Percentiles rank a stretch among this genome's conserved stretches.
Evolutionary conservation across 2,888 invertebrate genomes (phyloP).

Genomic region (Candidula unifasciata): DNA sequence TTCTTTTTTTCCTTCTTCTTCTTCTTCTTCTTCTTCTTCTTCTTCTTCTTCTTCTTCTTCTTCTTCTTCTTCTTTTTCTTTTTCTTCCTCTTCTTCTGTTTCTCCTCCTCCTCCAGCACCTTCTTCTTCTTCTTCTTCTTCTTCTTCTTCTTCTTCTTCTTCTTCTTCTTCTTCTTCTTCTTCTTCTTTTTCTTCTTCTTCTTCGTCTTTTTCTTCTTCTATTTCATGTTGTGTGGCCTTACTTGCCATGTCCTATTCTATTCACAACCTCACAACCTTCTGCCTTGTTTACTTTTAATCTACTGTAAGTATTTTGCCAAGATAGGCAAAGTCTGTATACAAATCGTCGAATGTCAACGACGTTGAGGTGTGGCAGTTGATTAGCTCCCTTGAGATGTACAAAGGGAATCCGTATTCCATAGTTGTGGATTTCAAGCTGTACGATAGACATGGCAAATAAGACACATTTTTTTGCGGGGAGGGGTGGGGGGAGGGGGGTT

Average conservation of each 20-base stretch:
- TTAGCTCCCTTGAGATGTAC: too few species aligned
- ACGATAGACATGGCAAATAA: too few species aligned
- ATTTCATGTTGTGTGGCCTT: background rate
- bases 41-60: slow-evolving; percentile 7
- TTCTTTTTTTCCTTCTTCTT: slow-evolving; percentile 7
- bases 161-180: background rate
- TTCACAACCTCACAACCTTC: background rate
- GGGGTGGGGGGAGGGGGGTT: too few species aligned
- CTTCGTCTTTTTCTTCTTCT: too few species aligned
- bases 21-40: slow-evolving; percentile 17
- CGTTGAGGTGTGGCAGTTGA: too few species aligned
- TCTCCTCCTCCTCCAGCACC: background rate
- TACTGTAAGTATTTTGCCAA: too few species aligned
- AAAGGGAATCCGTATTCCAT: too few species aligned
- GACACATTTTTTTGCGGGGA: too few species aligned
- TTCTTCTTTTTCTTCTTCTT: too few species aligned
- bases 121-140: slow-evolving; percentile 19
- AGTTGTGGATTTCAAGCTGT: too few species aligned
- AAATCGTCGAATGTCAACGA: too few species aligned
- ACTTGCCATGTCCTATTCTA: background rate
- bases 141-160: slow-evolving; percentile 15
- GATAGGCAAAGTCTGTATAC: too few species aligned
- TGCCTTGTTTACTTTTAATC: background rate
- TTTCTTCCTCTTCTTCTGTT: background rate
- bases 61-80: background rate